Conservation (phyloP, 2,113 vertebrate genomes). For the Haliaeetus leucogaster region DNA sequence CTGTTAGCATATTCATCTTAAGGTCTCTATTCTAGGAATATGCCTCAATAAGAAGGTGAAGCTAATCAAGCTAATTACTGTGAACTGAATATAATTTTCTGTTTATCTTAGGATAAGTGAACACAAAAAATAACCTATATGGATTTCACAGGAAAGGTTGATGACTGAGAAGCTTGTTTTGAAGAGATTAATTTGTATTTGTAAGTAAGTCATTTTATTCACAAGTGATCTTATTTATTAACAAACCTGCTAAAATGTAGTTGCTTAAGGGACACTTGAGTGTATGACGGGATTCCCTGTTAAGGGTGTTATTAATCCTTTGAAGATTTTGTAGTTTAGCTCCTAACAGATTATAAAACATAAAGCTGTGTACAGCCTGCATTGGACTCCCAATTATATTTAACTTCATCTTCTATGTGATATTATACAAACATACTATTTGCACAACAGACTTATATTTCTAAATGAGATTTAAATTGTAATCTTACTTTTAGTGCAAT, state of each 20-base stretch:
- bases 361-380: background rate
- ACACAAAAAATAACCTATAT: background rate
- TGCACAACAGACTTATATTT: background rate
- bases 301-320: background rate
- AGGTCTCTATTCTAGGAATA: background rate
- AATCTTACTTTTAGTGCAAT: conserved; percentile 19
- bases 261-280: background rate
- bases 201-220: conserved; percentile 21
- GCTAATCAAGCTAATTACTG: background rate
- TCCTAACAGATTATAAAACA: background rate
- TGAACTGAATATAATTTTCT: background rate
- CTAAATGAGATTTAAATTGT: background rate
- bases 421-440: background rate
- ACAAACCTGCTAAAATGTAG: background rate
- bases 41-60: background rate
- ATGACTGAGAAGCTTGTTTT: background rate
- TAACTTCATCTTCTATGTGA: background rate
- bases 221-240: background rate
- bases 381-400: background rate
- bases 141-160: background rate
- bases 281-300: background rate
- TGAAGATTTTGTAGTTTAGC: background rate
- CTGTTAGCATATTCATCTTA: background rate
- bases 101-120: background rate
- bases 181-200: background rate